Evolutionary conservation across 92 coral and sea anemone genomes (phyloP), one percentile per base, ranked within the genome.

Genomic region (Actinernus sp.): DNA sequence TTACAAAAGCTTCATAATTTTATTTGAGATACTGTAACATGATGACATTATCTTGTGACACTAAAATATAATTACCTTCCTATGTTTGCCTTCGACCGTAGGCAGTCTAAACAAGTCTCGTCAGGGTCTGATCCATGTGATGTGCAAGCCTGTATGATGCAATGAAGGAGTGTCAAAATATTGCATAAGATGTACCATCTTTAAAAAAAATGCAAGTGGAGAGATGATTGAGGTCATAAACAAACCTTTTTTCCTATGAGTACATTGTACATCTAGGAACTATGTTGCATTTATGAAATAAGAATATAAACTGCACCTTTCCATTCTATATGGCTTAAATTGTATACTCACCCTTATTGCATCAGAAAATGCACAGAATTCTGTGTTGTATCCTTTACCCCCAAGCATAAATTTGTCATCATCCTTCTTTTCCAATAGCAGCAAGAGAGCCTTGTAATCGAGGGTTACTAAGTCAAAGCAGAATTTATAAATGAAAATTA

Each of bases 51-150:
- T n/a, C n/a, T n/a, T n/a, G 26, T 64, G 10, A 43, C 77, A 60
- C 39, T 43, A 65, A 52, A 25, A 52, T 58, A 22, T 72, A 20
- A 25, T 43, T 31, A 47, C 69, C 69, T 60, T 51, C 69, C 79
- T 31, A 72, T 72, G 9, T 59, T 50, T 5, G 68, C 74, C 45
- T 76, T 76, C 17, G 83, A 64, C 26, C 53, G 39, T 28, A 76
- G 26, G 30, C 79, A 79, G 56, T 68, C 50, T 24, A 79, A 3
- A 54, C 78, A 79, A 16, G 85, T 40, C 3, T 79, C 55, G 27
- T 79, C 85, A 1, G 65, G 21, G 18, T 52, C 85, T 4, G 59
- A 65, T 12, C 85, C 85, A 68, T 68, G 78, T 10, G 33, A 61
- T 9, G 57, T 69, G 16, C 78, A 68, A 16, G 70, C 76, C 76